Conservation (phyloP, 2,797 vertebrate species). For the Macrochelys suwanniensis region DNA sequence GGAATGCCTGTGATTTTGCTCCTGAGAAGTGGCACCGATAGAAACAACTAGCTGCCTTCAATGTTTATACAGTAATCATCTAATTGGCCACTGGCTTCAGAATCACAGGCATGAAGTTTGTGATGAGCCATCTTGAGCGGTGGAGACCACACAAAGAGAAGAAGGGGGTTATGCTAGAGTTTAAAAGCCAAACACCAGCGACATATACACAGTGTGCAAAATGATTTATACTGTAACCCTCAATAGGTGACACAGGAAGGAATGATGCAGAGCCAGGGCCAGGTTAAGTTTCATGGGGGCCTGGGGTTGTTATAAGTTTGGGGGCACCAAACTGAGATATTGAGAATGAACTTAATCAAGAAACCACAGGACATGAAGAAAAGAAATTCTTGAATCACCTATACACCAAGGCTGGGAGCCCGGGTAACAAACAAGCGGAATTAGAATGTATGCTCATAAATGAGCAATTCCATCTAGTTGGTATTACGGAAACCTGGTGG, state of each 20-base stretch:
- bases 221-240: not conserved
- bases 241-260: not conserved
- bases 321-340: not conserved
- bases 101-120: not conserved
- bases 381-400: not conserved
- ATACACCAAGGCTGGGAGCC: not conserved
- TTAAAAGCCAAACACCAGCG: rapidly evolving
- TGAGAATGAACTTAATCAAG: not conserved
- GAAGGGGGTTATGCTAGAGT: not conserved
- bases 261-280: not conserved
- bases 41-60: not conserved
- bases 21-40: rapidly evolving
- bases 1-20: not conserved
- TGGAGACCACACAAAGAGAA: not conserved
- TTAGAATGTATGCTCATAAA: not conserved
- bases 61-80: not conserved
- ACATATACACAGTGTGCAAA: too few species aligned
- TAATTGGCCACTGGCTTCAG: not conserved
- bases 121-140: not conserved
- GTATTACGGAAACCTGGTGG: not conserved
- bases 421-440: not conserved
- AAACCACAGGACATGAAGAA: not conserved
- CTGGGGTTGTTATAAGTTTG: not conserved
- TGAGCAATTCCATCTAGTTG: not conserved
- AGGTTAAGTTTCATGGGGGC: not conserved